These are phyloP conservation scores for Heteronetta atricapilla DNA, from an alignment of 2,113 vertebrate genomes.

Conservation along the genomic window DNA sequence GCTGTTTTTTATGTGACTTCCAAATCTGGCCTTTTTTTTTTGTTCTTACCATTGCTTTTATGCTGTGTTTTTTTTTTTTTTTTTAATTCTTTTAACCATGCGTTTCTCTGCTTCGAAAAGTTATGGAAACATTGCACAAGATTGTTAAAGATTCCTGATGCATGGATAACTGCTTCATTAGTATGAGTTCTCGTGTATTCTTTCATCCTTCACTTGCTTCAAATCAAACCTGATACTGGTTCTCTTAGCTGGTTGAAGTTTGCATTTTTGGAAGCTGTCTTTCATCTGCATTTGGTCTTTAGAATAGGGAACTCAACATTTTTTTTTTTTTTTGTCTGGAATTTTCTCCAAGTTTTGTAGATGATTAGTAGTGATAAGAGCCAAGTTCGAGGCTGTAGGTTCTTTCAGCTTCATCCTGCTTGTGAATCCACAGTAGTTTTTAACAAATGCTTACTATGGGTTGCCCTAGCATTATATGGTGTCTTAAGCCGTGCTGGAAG, in stretches of 20 bases:
- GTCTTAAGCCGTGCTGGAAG: neutral
- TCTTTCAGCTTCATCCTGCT: neutral
- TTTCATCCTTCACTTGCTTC: neutral
- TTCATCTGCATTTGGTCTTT: neutral
- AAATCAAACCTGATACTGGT: neutral
- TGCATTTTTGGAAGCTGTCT: neutral
- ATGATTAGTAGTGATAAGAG: neutral
- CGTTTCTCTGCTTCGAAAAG: neutral
- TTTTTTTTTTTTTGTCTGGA: neutral
- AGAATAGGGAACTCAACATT: neutral
- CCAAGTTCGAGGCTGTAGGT: neutral
- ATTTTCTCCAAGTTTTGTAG: neutral
- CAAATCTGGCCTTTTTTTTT: fast-evolving
- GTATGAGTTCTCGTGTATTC: fast-evolving
- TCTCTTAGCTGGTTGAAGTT: neutral
- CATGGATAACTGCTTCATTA: neutral
- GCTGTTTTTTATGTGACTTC: neutral
- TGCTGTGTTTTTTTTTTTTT: neutral
- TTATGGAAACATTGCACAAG: neutral
- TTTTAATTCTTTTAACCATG: neutral
- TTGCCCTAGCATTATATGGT: neutral
- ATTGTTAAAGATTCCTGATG: neutral
- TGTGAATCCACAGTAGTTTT: neutral
- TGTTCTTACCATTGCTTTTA: neutral
- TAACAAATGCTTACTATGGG: neutral